Base-by-base conservation (phyloP, 1,140 invertebrate species). In the Pinna nobilis region DNA sequence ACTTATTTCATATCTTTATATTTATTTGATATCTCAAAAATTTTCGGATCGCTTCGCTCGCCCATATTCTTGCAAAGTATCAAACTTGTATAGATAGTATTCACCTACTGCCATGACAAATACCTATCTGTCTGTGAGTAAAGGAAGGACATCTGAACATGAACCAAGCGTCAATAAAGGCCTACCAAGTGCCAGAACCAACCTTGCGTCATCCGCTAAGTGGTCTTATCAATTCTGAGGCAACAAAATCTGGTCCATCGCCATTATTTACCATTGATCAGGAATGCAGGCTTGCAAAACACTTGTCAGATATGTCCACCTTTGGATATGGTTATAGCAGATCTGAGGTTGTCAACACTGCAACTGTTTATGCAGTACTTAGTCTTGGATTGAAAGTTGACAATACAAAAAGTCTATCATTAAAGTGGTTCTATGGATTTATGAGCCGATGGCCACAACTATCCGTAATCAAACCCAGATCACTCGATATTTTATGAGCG, bases 291-390 rank as follows among this genome's bases (percentile, higher is more conserved):
- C 15, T 68, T 0, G 53, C 47, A 3, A 39, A 39, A 13, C 66
- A 68, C 44, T 18, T 79, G 2, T 69, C 65, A n/a, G 41, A 32
- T 2, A 76, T 79, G 73, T 71, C 60, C 28, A 53, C 51, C 15
- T 25, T 65, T 9, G 70, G 74, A 2, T 76, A 79, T 67, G 70
- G 77, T 30, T 76, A 79, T 47, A 41, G 59, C 7, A 25, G 71
- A 23, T 13, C 37, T 37, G 57, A 70, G 23, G 44, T 51, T 1
- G 15, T 41, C 15, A 47, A 70, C 28, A 59, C 61, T 20, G 55
- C 55, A 30, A 35, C 57, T 33, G 57, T 33, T 18, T 70, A 61
- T 50, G 68, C 68, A 33, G 25, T 57, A n/a, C n/a, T n/a, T n/a
- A 5, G 13, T n/a, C 32, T 68, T 32, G 18, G 25, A 23, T 65